A percentile compares a stretch with the other conserved stretches of the same genome.
Conservation (phyloP, 2,113 vertebrate genomes). For the Nycticorax nycticorax region DNA sequence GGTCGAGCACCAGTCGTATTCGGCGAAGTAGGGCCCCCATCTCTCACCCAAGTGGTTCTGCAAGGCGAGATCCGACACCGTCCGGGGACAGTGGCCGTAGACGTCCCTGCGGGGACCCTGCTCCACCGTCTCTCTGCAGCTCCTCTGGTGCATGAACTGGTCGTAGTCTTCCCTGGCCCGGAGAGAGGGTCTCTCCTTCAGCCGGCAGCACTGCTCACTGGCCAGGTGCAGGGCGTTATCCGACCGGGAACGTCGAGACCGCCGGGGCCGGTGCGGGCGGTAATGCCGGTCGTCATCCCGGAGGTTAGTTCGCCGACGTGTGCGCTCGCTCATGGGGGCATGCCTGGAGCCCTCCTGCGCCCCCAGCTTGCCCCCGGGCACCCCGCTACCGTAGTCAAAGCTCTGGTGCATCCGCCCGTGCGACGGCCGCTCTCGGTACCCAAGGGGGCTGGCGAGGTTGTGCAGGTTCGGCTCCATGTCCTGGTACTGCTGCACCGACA, state of each 20-base stretch:
- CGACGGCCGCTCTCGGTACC: conserved; percentile 79
- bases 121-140: conserved; percentile 81
- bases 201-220: conserved; percentile 80
- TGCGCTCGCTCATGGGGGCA: conserved; percentile 88
- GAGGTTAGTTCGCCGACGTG: conserved; percentile 74
- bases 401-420: conserved; percentile 84
- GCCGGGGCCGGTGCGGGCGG: conserved; percentile 83
- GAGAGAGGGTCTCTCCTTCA: conserved; percentile 84
- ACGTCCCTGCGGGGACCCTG: conserved; percentile 81
- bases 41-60: conserved; percentile 89
- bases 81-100: conserved; percentile 90
- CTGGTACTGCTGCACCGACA: conserved; percentile 86
- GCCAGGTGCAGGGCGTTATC: conserved; percentile 95
- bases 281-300: conserved; percentile 81
- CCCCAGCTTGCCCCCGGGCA: conserved; percentile 78
- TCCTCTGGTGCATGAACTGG: conserved; percentile 84
- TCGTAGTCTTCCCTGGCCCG: conserved; percentile 90
- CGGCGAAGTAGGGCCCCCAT: conserved; percentile 86
- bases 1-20: conserved; percentile 97
- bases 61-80: conserved; percentile 93
- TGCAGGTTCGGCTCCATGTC: conserved; percentile 83
- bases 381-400: conserved; percentile 88
- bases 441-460: conserved; percentile 77
- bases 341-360: conserved; percentile 78
- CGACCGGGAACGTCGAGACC: conserved; percentile 90